Conservation (phyloP, 2,113 vertebrate genomes). For the Motacilla tschutschensis region DNA sequence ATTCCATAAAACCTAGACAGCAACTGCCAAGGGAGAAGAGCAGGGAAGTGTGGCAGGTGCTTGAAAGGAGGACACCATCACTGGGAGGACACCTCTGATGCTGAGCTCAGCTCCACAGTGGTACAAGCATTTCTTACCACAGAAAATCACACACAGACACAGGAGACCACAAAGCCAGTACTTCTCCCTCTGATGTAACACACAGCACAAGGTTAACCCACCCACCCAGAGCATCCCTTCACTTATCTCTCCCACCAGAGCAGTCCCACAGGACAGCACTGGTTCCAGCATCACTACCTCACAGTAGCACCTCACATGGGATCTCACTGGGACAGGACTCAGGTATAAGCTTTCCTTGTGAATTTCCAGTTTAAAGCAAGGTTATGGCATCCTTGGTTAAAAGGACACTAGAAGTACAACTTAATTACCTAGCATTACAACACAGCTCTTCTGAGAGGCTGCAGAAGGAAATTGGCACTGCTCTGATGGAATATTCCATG, state of each 20-base stretch:
- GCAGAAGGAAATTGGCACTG: background rate
- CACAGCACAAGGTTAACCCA: background rate
- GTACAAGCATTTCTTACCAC: background rate
- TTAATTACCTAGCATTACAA: conserved; percentile 40
- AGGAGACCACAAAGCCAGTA: background rate
- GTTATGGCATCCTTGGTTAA: conserved; percentile 9
- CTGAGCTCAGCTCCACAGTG: background rate
- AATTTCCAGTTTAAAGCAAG: conserved; percentile 9
- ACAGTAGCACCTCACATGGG: background rate
- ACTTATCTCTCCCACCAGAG: background rate
- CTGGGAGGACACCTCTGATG: background rate
- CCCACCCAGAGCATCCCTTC: background rate
- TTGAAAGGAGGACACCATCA: background rate
- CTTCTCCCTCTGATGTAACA: background rate
- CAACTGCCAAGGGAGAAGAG: background rate
- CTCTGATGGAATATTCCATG: conserved; percentile 27
- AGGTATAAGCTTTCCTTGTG: background rate
- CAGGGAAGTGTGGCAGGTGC: background rate
- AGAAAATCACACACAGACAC: background rate
- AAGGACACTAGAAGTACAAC: background rate
- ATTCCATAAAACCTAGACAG: background rate
- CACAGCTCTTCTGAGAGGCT: background rate
- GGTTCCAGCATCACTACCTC: background rate
- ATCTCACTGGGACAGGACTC: background rate
- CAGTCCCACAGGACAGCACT: fast-evolving